A percentile compares a stretch with the other conserved stretches of the same genome.
These are phyloP conservation scores for Smittia sp. DNA, from an alignment of 2,888 invertebrate genomes.

Conservation along the genomic window DNA sequence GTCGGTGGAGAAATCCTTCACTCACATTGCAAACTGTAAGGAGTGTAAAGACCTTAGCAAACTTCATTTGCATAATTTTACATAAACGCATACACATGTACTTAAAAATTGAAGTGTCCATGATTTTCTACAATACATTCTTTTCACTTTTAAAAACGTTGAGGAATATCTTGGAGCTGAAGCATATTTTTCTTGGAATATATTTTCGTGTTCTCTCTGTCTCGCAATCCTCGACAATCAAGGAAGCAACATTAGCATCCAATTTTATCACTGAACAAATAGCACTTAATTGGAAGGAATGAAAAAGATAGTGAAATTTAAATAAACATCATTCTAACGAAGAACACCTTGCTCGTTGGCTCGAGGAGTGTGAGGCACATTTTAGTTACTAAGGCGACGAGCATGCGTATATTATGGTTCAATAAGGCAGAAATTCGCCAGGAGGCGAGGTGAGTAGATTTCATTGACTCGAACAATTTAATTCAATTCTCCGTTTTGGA, in stretches of 20 bases:
- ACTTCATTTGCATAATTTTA: slow-evolving; percentile 33
- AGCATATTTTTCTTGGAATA: not conserved
- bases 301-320: slow-evolving; percentile 35
- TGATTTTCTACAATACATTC: not conserved
- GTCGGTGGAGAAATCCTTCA: slow-evolving; percentile 15
- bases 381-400: slow-evolving; percentile 38
- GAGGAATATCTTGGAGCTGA: not conserved
- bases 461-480: not conserved
- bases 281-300: slow-evolving; percentile 33
- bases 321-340: slow-evolving; percentile 40
- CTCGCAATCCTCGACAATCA: not conserved
- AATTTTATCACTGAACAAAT: slow-evolving; percentile 33
- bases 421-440: not conserved
- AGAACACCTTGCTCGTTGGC: slow-evolving; percentile 28
- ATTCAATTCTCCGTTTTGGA: not conserved
- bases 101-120: not conserved
- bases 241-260: not conserved
- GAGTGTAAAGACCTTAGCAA: slow-evolving; percentile 26
- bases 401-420: slow-evolving; percentile 33
- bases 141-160: not conserved
- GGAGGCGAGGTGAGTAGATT: not conserved
- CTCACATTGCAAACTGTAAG: not conserved
- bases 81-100: slow-evolving; percentile 5
- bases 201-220: not conserved
- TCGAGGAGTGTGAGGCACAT: too few relatives aligned